Evolutionary conservation across 1,140 invertebrate species (phyloP).

Genomic region (Tachypleus tridentatus): DNA sequence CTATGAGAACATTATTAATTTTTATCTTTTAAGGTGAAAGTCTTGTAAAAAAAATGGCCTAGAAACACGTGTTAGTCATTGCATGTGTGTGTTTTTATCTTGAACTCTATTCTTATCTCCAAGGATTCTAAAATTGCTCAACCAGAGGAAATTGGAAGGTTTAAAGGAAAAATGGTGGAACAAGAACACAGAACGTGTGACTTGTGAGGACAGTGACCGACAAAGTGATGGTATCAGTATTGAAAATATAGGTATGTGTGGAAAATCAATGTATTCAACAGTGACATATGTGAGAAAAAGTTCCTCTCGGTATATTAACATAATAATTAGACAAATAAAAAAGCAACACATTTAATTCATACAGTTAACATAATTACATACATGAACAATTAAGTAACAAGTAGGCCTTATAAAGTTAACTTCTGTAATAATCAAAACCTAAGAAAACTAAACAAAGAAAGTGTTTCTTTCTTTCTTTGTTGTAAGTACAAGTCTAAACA

Average conservation of each 20-base stretch:
- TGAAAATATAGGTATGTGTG: conserved; percentile 65
- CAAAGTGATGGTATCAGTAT: conserved; percentile 94
- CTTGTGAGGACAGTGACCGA: conserved; percentile 75
- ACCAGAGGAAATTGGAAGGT: conserved; percentile 80
- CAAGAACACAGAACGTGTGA: conserved; percentile 52
- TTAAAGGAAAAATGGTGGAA: conserved; percentile 95
- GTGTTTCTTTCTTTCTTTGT: too few species aligned
- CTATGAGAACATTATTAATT: too few species aligned
- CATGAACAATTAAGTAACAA: not conserved
- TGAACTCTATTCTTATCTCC: conserved; percentile 19
- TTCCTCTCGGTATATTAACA: not conserved
- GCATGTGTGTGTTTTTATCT: too few species aligned
- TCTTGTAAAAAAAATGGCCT: too few species aligned
- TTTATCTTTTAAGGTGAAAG: too few species aligned
- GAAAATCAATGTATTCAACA: not conserved
- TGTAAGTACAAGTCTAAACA: too few species aligned
- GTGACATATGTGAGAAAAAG: not conserved
- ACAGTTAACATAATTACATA: not conserved
- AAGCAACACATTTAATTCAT: not conserved
- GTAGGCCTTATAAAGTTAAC: too few species aligned
- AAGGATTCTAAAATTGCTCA: conserved; percentile 83
- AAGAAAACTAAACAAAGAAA: too few species aligned
- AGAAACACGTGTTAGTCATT: too few species aligned
- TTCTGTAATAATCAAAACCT: too few species aligned
- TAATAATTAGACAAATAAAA: too few species aligned